Base-by-base conservation (phyloP, 2,888 invertebrate species). In the Rhopalosiphum nymphaeae region DNA sequence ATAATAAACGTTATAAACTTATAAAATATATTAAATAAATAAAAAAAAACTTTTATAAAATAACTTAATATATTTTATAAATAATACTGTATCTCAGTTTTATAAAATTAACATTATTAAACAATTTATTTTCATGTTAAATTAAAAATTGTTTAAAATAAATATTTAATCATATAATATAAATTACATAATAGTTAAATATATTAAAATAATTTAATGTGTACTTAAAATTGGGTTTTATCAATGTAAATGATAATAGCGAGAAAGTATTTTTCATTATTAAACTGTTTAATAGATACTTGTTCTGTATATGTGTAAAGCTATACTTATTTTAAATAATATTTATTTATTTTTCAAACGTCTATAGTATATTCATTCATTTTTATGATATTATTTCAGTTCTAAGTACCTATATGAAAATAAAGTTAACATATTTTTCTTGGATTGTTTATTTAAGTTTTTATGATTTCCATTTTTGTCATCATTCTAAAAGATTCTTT, bases 401-500 rank as follows among this genome's bases (percentile, higher is more conserved):
- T 16, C 21, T 53, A 16, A 36, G 5, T 36, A 36, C 67, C 67
- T 7, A 67, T 36, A 67, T 67, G 5, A 67, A 67, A 67, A 25
- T 26, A 42, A 36, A 53, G 42, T 29, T 53, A 10, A 25, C 36
- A 91, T 42, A 84, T 84, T 91, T 42, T 91, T 56, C 21, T 16
- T 0, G 3, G 9, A 0, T 49, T 42, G 29, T 53, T 84, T 91
- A 84, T 42, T 53, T 11, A 42, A 53, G 49, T 91, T 84, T 36
- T 91, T 36, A 78, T 49, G 16, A 49, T 84, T 53, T 91, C 3
- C 10, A 84, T 84, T 53, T 42, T 26, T 10, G 42, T 29, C 36
- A 49, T 56, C 44, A 85, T n/a, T 91, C 36, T 84, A 49, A 85
- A 91, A 91, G 42, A 85, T 91, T 91, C 16, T 56, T 85, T 44